Percentiles rank a stretch among this genome's conserved stretches.
Conservation (phyloP, 2,113 vertebrate species). For the Podiceps cristatus region DNA sequence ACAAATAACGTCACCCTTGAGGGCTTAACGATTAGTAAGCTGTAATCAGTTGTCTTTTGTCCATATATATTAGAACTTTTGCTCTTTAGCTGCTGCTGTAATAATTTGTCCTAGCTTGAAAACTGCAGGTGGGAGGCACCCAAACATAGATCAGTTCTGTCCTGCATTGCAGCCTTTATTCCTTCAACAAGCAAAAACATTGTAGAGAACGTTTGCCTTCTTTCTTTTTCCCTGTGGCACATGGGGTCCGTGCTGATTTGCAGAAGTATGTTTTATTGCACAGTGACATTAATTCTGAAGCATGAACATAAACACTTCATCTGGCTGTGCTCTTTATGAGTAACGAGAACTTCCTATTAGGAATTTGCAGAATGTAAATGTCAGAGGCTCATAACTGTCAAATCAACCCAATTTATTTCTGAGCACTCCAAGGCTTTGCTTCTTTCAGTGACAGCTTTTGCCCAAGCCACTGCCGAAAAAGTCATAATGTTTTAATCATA, state of each 20-base stretch:
- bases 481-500: conserved; percentile 56
- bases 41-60: not conserved
- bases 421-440: conserved; percentile 44
- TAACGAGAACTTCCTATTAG: conserved; percentile 38
- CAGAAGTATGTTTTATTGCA: conserved; percentile 36
- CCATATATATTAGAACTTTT: not conserved
- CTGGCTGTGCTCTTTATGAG: conserved; percentile 32
- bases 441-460: conserved; percentile 55
- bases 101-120: conserved; percentile 7
- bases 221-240: not conserved
- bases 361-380: conserved; percentile 52
- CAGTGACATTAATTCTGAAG: conserved; percentile 31
- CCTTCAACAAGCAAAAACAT: not conserved
- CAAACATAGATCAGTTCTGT: not conserved
- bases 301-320: conserved; percentile 51
- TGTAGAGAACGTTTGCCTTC: not conserved
- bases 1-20: not conserved
- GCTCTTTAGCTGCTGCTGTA: not conserved
- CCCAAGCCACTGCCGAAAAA: conserved; percentile 47
- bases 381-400: conserved; percentile 65
- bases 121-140: not conserved
- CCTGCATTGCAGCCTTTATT: not conserved
- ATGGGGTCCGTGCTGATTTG: conserved; percentile 9
- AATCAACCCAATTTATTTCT: conserved; percentile 63
- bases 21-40: not conserved